These are phyloP conservation scores for Myotis planiceps DNA, from an alignment of 2,797 vertebrate species.

Conservation along the genomic window DNA sequence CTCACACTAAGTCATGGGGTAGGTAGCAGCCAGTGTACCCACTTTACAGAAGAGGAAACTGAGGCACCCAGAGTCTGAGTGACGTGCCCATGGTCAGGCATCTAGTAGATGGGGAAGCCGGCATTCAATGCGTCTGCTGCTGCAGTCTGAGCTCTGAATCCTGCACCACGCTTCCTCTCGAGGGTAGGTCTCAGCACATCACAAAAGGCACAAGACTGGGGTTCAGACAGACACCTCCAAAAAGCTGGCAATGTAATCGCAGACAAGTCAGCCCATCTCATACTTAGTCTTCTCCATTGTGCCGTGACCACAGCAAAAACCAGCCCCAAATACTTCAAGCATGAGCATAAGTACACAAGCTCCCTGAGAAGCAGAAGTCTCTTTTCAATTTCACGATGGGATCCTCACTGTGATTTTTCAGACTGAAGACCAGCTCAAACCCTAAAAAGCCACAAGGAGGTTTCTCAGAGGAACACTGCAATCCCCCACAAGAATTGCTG, in stretches of 20 bases:
- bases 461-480: background rate
- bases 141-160: background rate
- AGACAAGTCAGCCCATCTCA: background rate
- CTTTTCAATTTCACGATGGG: background rate
- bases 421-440: background rate
- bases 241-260: background rate
- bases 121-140: background rate
- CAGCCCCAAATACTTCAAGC: background rate
- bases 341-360: background rate
- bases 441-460: background rate
- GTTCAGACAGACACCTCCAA: background rate
- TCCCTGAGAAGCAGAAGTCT: background rate
- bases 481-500: background rate
- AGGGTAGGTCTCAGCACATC: background rate
- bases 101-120: background rate
- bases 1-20: background rate
- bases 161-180: background rate
- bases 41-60: background rate
- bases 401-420: background rate
- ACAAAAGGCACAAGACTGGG: background rate
- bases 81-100: background rate
- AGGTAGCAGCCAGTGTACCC: background rate
- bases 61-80: background rate
- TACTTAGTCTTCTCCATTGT: background rate
- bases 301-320: background rate